Conservation (phyloP, 2,797 vertebrate species). For the Limnodromus scolopaceus region DNA sequence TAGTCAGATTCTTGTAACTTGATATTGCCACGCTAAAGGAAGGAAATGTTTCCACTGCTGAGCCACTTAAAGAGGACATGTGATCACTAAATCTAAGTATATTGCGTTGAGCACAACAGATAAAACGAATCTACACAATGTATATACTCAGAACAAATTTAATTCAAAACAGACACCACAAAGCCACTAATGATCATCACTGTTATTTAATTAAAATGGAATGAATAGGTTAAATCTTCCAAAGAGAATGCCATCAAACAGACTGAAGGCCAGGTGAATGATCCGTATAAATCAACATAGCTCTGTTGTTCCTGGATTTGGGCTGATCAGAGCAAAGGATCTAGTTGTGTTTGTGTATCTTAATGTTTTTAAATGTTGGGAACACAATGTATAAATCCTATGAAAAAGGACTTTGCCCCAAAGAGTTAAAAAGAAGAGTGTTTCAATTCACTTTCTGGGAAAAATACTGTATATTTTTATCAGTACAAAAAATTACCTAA, state of each 20-base stretch:
- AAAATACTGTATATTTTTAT: not conserved
- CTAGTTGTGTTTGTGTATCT: not conserved
- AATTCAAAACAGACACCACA: slow-evolving; percentile 28
- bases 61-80: not conserved
- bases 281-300: not conserved
- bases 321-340: not conserved
- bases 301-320: not conserved
- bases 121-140: not conserved
- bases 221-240: slow-evolving; percentile 7
- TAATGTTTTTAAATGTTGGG: not conserved
- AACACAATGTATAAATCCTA: not conserved
- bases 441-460: not conserved
- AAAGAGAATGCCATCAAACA: slow-evolving; percentile 3
- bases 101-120: not conserved
- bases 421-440: not conserved
- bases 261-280: not conserved
- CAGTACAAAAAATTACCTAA: not conserved
- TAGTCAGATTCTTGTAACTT: not conserved
- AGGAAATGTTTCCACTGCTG: not conserved
- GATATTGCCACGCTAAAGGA: not conserved
- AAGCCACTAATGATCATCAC: not conserved
- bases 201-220: slow-evolving; percentile 34
- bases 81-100: not conserved
- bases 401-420: not conserved
- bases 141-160: not conserved